phyloP scores from a whole-genome alignment of 2,797 vertebrate species.

The Toxotes lorentzi region DNA sequence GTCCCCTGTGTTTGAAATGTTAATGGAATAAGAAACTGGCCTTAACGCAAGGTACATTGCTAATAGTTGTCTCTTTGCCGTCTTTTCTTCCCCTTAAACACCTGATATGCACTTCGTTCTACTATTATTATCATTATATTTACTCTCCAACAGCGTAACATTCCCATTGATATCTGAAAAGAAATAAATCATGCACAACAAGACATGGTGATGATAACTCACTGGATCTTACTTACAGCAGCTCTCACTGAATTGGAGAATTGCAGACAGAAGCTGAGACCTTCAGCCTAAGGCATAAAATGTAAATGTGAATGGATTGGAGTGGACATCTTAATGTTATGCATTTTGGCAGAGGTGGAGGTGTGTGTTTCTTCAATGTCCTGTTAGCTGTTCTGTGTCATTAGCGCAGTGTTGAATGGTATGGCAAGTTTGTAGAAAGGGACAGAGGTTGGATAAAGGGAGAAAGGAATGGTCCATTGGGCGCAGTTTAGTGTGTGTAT shows the following conservation, averaged over 20 bases:
- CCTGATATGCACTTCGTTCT: neutral
- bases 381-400: conserved; percentile 82
- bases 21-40: neutral
- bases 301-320: conserved; percentile 37
- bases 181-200: neutral
- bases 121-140: neutral
- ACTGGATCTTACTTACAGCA: neutral
- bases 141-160: neutral
- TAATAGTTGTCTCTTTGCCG: neutral
- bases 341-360: conserved; percentile 45
- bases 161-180: neutral
- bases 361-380: conserved; percentile 50
- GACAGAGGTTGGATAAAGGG: conserved; percentile 65
- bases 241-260: conserved; percentile 3
- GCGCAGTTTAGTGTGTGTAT: conserved; percentile 32
- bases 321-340: conserved; percentile 44
- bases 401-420: conserved; percentile 74
- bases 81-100: neutral
- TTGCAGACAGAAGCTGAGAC: neutral
- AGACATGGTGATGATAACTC: neutral
- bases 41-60: neutral
- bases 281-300: conserved; percentile 26
- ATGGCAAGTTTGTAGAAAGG: conserved; percentile 54
- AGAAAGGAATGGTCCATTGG: conserved; percentile 64
- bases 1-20: neutral